Percentiles rank a stretch among this genome's conserved stretches.
Evolutionary conservation across 2,888 invertebrate genomes (phyloP).

Genomic region (Unio pictorum): DNA sequence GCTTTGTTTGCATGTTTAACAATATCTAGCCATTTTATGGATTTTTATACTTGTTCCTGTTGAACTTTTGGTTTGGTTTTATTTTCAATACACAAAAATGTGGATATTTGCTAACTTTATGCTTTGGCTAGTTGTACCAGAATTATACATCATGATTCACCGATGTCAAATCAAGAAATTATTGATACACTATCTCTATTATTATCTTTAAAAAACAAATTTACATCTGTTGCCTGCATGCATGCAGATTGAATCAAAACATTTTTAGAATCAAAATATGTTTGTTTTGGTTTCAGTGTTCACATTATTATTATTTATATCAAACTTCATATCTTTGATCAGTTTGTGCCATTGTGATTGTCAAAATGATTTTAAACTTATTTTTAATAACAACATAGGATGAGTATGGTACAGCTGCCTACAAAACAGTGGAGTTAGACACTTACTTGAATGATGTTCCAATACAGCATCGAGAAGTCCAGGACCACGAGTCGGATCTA

Average conservation of each 20-base stretch:
- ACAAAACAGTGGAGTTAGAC: constrained; percentile 71
- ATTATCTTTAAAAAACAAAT: no score
- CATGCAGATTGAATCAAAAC: neutral
- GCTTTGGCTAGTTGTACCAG: no score
- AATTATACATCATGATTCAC: no score
- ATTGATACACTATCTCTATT: no score
- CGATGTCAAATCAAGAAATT: no score
- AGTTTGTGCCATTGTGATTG: neutral
- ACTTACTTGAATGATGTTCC: constrained; percentile 66
- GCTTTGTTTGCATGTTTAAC: no score
- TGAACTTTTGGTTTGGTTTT: no score
- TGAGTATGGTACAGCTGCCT: constrained; percentile 70
- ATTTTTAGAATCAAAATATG: neutral
- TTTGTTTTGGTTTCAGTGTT: neutral
- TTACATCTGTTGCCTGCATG: no score
- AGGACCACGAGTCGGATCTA: constrained; percentile 61
- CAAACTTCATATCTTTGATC: neutral
- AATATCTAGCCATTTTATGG: no score
- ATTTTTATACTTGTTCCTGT: no score
- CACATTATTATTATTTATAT: neutral
- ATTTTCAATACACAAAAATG: no score
- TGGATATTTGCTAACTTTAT: no score
- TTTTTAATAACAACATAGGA: constrained; percentile 47
- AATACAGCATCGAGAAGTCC: constrained; percentile 68
- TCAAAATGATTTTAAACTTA: neutral